Evolutionary conservation across 2,113 vertebrate species (phyloP), one percentile per base, ranked within the genome.

Genomic region (Scomber colias): DNA sequence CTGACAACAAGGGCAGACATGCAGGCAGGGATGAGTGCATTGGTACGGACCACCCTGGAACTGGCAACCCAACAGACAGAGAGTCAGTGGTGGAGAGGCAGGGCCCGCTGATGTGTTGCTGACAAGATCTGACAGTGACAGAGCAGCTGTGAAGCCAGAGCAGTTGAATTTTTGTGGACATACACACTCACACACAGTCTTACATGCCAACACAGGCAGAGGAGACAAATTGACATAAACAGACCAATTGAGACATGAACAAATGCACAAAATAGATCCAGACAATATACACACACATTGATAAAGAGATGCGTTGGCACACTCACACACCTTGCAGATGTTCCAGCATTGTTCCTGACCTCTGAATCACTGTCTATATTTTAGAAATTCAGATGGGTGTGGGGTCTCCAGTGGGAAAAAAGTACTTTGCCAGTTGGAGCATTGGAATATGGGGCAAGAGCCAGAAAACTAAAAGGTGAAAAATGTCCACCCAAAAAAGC

Each of bases 31-130:
- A 16, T 45, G 72, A 80, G 48, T 50, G 62, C 1, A 6, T 49
- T n/a, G 59, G 64, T 81, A 3, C 0, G 44, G 84, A 84, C 87
- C 82, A 89, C 84, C 87, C 84, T 77, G 68, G 59, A 77, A 71
- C 72, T 89, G 78, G 73, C 73, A 81, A 50, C 53, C 69, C 51
- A 71, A 45, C 74, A 70, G 45, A 71, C 53, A 71, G 17, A 31
- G 35, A 84, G 77, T n/a, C 46, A 77, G 56, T 0, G 15, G 56
- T 59, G 24, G 46, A 60, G 57, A 46, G 40, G 19, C 46, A 0
- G 5, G 45, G 55, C 10, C 16, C 16, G 8, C 13, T 12, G 11
- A 68, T 30, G 67, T 6, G 69, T 11, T 50, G 31, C 66, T 78
- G 74, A 81, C 77, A 61, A 65, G 63, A 66, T 60, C 27, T 65